phyloP scores from a whole-genome alignment of 1,140 invertebrate species.

The Eueides isabella region DNA sequence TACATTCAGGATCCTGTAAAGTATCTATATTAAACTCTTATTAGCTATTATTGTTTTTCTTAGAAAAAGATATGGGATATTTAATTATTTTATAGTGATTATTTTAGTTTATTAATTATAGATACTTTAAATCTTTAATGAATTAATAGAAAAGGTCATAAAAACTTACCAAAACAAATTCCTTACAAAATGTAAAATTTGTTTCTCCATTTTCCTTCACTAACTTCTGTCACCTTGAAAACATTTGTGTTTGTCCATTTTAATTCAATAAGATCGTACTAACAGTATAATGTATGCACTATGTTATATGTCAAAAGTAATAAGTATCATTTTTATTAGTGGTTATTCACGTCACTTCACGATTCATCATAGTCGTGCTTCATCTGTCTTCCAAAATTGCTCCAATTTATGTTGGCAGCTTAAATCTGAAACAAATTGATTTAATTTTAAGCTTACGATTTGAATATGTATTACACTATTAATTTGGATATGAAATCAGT shows the following conservation, averaged over 20 bases:
- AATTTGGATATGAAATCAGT: background rate
- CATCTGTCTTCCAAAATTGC: constrained; percentile 21
- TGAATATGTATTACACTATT: background rate
- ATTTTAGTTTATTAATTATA: too few relatives aligned
- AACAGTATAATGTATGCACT: constrained; percentile 17
- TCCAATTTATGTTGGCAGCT: constrained; percentile 23
- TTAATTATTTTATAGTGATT: too few relatives aligned
- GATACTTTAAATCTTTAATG: too few relatives aligned
- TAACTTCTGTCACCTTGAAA: constrained; percentile 23
- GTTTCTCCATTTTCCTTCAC: constrained; percentile 54
- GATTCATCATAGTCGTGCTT: constrained; percentile 33
- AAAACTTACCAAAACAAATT: constrained; percentile 61
- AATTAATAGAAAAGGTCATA: background rate
- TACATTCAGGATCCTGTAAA: background rate
- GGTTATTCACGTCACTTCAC: constrained; percentile 48
- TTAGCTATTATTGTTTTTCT: background rate
- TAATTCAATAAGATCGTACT: constrained; percentile 33
- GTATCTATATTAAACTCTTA: background rate
- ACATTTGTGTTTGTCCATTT: constrained; percentile 52
- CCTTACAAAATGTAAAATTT: constrained; percentile 41
- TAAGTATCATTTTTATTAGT: constrained; percentile 31
- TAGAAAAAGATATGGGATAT: background rate
- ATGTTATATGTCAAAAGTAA: constrained; percentile 29
- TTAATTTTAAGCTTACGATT: background rate
- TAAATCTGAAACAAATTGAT: constrained; percentile 42